Conservation (phyloP, 2,888 invertebrate species). For the Dolomedes plantarius region DNA sequence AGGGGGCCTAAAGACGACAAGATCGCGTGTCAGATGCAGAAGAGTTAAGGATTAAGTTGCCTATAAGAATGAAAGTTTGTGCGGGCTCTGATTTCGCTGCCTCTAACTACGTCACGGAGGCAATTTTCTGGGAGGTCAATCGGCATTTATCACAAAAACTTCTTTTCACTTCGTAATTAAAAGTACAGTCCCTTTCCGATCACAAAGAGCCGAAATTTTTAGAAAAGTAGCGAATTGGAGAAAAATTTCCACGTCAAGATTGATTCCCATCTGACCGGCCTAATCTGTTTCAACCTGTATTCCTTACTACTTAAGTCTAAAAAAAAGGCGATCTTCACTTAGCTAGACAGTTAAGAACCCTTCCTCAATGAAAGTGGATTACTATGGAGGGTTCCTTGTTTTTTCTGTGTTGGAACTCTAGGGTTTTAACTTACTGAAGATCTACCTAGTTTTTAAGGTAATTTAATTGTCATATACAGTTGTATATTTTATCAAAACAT, state of each 20-base stretch:
- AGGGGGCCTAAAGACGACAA: conserved; percentile 1
- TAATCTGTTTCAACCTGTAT: conserved; percentile 24
- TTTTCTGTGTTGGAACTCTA: too few relatives aligned
- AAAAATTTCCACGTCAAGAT: conserved; percentile 13
- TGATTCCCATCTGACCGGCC: conserved; percentile 20
- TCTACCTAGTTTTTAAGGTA: too few relatives aligned
- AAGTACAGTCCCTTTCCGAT: conserved; percentile 9
- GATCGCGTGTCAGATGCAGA: conserved; percentile 38
- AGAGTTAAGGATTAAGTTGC: conserved; percentile 41
- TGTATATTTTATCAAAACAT: too few relatives aligned
- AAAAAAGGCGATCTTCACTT: too few relatives aligned
- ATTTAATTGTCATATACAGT: too few relatives aligned
- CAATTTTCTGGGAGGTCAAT: conserved; percentile 51
- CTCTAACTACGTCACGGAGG: conserved; percentile 28
- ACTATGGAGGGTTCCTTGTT: too few relatives aligned
- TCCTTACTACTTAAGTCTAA: too few relatives aligned
- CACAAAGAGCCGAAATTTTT: background rate
- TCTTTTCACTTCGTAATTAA: conserved; percentile 39
- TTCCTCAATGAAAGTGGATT: too few relatives aligned
- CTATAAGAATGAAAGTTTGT: conserved; percentile 15
- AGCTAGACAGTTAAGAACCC: too few relatives aligned
- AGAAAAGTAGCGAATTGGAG: conserved; percentile 4
- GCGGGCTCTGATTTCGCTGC: conserved; percentile 13
- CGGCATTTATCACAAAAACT: conserved; percentile 51
- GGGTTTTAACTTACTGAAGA: too few relatives aligned